phyloP scores from a whole-genome alignment of 2,113 vertebrate species.

The Zapus hudsonius region DNA sequence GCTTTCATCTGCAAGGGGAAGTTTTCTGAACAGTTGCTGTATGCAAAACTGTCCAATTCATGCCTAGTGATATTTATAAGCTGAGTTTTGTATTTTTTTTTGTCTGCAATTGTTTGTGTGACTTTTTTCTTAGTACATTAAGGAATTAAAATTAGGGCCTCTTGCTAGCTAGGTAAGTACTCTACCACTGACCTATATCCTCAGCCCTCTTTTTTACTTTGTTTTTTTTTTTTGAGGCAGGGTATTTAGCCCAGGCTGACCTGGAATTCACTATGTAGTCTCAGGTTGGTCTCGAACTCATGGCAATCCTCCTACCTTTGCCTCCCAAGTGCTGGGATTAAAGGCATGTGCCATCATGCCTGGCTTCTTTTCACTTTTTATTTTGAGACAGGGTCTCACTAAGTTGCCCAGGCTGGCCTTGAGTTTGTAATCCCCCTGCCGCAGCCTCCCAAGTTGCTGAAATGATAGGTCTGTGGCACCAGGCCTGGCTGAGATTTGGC shows the following conservation, averaged over 20 bases:
- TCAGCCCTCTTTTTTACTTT: neutral
- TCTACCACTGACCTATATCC: too few relatives aligned
- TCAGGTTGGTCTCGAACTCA: too few relatives aligned
- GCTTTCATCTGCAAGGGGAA: neutral
- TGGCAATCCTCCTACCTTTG: too few relatives aligned
- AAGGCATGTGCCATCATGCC: too few relatives aligned
- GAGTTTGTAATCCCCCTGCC: neutral
- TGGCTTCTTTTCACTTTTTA: neutral
- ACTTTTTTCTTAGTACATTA: neutral
- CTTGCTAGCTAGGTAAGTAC: too few relatives aligned
- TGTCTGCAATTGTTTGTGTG: neutral
- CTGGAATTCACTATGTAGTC: too few relatives aligned
- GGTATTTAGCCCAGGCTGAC: too few relatives aligned
- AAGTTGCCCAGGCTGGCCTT: neutral
- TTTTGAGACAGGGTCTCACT: neutral
- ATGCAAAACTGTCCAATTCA: neutral
- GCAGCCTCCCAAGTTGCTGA: neutral
- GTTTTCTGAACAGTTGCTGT: neutral
- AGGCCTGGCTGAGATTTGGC: neutral
- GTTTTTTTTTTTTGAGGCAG: neutral
- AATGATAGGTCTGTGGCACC: neutral
- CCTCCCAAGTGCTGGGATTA: too few relatives aligned
- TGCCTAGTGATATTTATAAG: neutral
- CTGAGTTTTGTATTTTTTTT: neutral
- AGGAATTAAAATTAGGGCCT: neutral